These are phyloP conservation scores for Lydus trimaculatus DNA, from an alignment of 2,888 invertebrate species.

Conservation along the genomic window DNA sequence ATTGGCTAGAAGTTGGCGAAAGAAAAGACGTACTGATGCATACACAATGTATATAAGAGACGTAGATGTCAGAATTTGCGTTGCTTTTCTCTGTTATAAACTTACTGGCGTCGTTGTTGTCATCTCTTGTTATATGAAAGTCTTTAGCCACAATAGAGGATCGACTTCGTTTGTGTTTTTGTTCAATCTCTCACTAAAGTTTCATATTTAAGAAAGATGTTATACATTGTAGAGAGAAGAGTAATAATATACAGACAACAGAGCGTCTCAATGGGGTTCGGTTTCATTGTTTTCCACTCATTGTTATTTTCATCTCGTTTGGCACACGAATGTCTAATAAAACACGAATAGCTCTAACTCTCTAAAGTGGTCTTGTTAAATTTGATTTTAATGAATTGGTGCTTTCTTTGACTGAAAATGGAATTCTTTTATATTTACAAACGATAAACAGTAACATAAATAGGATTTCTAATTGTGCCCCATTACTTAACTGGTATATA, in stretches of 20 bases:
- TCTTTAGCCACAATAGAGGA: conserved; percentile 32
- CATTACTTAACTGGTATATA: neutral
- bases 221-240: conserved; percentile 1
- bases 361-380: conserved; percentile 2
- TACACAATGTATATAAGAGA: conserved; percentile 36
- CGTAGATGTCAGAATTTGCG: conserved; percentile 28
- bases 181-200: conserved; percentile 36
- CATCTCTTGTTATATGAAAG: conserved; percentile 9
- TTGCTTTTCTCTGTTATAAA: conserved; percentile 37
- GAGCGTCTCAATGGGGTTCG: conserved; percentile 40
- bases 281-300: conserved; percentile 42
- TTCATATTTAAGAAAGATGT: conserved; percentile 39
- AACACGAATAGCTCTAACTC: conserved; percentile 17
- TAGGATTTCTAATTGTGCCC: conserved; percentile 8
- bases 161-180: conserved; percentile 24
- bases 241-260: conserved; percentile 34
- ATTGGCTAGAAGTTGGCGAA: conserved; percentile 41
- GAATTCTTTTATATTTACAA: conserved; percentile 18
- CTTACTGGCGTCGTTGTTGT: conserved; percentile 16
- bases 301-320: conserved; percentile 32
- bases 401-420: conserved; percentile 11
- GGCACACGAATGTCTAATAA: conserved; percentile 33
- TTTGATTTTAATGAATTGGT: conserved; percentile 24
- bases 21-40: conserved; percentile 43
- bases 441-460: neutral